Evolutionary conservation across 30 jellyfish, hydroid and myxozoan species (phyloP), one percentile per base, ranked within the genome.

Genomic region (Clytia hemisphaerica): DNA sequence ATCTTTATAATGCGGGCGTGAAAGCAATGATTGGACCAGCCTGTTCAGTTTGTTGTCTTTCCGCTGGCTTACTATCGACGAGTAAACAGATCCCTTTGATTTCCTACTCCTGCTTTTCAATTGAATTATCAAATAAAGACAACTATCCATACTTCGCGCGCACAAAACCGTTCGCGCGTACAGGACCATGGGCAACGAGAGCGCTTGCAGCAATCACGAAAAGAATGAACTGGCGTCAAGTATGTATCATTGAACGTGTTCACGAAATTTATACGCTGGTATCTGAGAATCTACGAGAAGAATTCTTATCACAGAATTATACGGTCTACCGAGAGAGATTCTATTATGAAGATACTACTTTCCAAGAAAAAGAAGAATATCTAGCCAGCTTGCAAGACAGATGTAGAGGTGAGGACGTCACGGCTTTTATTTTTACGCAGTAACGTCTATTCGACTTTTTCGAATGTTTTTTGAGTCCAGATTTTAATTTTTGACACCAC

Each of bases 151-250:
- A 72, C 31, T 86, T 86, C 60, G 93, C 87, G 63, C 40, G 96
- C 21, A 86, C 96, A 14, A 79, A 86, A 68, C 92, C 96, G 9
- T 86, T 78, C 68, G 96, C 96, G 4, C 61, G 96, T 24, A 80
- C 92, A 12, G 73, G 94, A 80, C n/a, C 32, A n/a, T 53, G 80
- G 46, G 79, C 93, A 6, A 92, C 97, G 3, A 72, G 66, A 40
- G 76, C 92, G 22, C 36, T 86, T 19, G 85, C 62, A 7, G 40
- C 45, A 40, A 48, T 86, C 9, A 27, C 74, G 85, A 65, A 61
- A 29, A 16, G 60, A 44, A 78, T 78, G 59, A 58, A 59, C 16
- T 86, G 96, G 96, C 78, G 66, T 67, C 71, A 62, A n/a, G 82
- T 72, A 22, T 86, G 94, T 49, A 4, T 78, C 9, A 87, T 74